Evolutionary conservation across 2,888 invertebrate species (phyloP).

Genomic region (Acleris literana): DNA sequence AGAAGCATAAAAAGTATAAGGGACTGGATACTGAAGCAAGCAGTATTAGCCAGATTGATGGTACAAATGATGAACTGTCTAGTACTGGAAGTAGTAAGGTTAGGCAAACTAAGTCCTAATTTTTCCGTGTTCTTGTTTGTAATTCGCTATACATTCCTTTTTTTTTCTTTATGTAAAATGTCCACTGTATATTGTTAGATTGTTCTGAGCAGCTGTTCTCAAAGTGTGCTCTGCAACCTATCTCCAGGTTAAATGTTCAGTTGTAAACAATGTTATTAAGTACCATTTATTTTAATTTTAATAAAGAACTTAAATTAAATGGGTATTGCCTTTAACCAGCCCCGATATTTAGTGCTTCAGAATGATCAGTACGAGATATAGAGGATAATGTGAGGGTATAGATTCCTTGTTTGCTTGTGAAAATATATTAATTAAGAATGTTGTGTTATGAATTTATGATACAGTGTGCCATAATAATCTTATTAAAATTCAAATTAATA

Average conservation of each 20-base stretch:
- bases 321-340: no score
- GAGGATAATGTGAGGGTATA: no score
- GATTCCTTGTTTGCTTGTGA: conserved; percentile 11
- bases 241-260: no score
- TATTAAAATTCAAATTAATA: conserved; percentile 41
- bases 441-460: conserved; percentile 22
- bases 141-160: conserved; percentile 17
- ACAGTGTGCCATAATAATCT: conserved; percentile 14
- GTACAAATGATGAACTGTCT: conserved; percentile 49
- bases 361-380: no score
- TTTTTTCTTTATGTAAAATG: neutral
- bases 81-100: conserved; percentile 68
- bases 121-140: conserved; percentile 6
- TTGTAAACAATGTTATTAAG: no score
- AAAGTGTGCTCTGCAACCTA: no score
- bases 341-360: no score
- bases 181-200: conserved; percentile 1
- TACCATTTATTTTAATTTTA: no score
- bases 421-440: conserved; percentile 16
- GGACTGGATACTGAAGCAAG: conserved; percentile 34
- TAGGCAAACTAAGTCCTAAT: conserved; percentile 48
- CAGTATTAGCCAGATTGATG: conserved; percentile 44
- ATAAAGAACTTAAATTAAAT: no score
- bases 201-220: neutral
- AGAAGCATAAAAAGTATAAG: conserved; percentile 24